Percentiles rank a stretch among this genome's conserved stretches.
phyloP scores from a whole-genome alignment of 30 jellyfish, hydroid and myxozoan genomes.

The Turritopsis rubra region DNA sequence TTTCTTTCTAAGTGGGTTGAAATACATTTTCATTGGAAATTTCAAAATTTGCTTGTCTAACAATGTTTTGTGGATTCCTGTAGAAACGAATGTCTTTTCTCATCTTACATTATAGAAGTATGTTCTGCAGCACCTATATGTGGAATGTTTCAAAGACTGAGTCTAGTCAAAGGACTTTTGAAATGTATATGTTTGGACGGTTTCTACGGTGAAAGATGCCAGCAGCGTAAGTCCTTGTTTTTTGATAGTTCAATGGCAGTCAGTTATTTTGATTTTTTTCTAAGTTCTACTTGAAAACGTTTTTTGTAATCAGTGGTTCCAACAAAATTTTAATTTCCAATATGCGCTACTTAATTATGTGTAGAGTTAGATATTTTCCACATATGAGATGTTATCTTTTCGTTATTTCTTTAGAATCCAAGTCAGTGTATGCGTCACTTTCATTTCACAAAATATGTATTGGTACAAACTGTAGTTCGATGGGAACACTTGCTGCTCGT shows the following conservation, averaged over 20 bases:
- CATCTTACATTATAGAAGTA: not conserved
- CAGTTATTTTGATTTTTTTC: not conserved
- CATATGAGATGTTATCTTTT: no score
- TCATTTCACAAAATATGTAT: constrained; percentile 4
- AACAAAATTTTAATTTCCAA: no score
- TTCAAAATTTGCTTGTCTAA: no score
- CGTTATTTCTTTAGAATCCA: not conserved
- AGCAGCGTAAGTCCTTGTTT: no score
- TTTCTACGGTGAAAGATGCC: not conserved
- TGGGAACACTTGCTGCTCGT: not conserved
- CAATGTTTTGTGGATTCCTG: not conserved
- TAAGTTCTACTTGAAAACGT: no score
- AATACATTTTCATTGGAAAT: no score
- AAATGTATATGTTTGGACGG: not conserved
- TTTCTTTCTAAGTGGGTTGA: no score
- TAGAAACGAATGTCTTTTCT: not conserved
- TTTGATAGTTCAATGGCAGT: not conserved
- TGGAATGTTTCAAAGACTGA: not conserved
- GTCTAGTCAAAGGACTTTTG: not conserved
- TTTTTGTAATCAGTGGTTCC: no score
- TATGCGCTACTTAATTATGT: not conserved
- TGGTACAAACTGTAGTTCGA: constrained; percentile 1
- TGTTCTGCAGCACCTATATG: not conserved
- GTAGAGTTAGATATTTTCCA: no score
- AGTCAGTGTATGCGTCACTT: constrained; percentile 3